Evolutionary conservation across 2,797 vertebrate genomes (phyloP).

Genomic region (Phylloscopus collybita): DNA sequence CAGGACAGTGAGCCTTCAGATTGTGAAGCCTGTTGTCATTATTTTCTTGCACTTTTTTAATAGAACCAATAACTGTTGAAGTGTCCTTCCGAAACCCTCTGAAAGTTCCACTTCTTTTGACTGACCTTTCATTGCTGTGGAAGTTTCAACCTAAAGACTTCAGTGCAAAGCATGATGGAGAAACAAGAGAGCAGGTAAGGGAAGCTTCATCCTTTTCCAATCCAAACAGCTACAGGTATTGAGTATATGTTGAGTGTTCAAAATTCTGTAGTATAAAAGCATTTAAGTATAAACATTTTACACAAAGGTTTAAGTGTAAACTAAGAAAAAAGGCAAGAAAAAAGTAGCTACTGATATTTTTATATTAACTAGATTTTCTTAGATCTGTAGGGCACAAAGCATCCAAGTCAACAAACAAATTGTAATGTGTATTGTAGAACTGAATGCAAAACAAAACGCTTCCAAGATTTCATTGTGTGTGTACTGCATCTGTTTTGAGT

Average conservation of each 20-base stretch:
- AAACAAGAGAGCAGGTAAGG: constrained; percentile 78
- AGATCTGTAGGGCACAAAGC: background rate
- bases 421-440: background rate
- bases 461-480: background rate
- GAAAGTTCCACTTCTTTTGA: constrained; percentile 90
- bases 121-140: constrained; percentile 91
- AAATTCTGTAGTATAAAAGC: background rate
- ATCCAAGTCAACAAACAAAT: background rate
- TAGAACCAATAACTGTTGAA: constrained; percentile 95
- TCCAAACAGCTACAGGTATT: background rate
- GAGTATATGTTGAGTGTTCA: background rate
- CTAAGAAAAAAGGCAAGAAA: background rate
- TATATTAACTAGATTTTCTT: background rate
- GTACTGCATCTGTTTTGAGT: background rate
- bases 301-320: background rate
- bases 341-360: background rate
- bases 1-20: background rate
- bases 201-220: constrained; percentile 36
- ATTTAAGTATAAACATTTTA: background rate
- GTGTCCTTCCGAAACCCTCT: constrained; percentile 93
- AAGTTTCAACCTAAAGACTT: constrained; percentile 86
- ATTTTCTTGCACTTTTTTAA: constrained; percentile 7
- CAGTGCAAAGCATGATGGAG: constrained; percentile 69
- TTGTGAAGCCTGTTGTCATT: background rate
- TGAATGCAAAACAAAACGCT: background rate